Base-by-base conservation (phyloP, 53 echinoderm and acorn worm genomes). In the Astropecten irregularis region DNA sequence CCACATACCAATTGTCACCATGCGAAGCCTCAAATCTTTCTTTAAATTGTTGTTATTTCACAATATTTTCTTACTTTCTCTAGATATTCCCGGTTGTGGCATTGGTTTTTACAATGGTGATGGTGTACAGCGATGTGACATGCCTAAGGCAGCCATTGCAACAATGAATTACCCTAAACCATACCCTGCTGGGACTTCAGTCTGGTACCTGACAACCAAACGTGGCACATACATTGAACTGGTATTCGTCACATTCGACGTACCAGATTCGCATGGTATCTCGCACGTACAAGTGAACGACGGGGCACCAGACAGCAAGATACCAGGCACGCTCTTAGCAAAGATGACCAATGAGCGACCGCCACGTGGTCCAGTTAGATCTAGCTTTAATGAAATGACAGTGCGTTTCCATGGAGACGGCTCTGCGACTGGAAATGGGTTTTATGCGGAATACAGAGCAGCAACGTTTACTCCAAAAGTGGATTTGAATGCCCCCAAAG, bases 201-300 rank as follows among this genome's bases (percentile, higher is more conserved):
- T 67, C 33, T 95, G 95, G 95, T 69, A 87, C 48, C 89, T 95
- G 46, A 79, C 67, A 19, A 95, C 91, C 4, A 49, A 73, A 2
- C 38, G 38, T 25, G 95, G 95, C 19, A 95, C 95, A 3, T 95
- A 73, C 83, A 92, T 95, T 6, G 84, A 95, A 38, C 69, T 95
- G 1, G 68, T 49, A 13, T 92, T 95, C 76, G 73, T 69, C 50
- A 59, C 89, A 6, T 92, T 95, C 49, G 92, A 95, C 47, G 87
- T 95, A 0, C 86, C 86, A 1, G 74, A 65, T 25, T 27, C 54
- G 13, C 65, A 74, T 29, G 52, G 49, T 10, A 51, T 66, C 16
- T 47, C 53, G 20, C 28, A 57, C 34, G 79, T 79, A 11, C 61
- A 57, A 29, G 53, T 64, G 32, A 39, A 73, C 52, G 74, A 74